A percentile compares a stretch with the other conserved stretches of the same genome.
Conservation (phyloP, 2,797 vertebrate species). For the Lepilemur ruficaudatus region DNA sequence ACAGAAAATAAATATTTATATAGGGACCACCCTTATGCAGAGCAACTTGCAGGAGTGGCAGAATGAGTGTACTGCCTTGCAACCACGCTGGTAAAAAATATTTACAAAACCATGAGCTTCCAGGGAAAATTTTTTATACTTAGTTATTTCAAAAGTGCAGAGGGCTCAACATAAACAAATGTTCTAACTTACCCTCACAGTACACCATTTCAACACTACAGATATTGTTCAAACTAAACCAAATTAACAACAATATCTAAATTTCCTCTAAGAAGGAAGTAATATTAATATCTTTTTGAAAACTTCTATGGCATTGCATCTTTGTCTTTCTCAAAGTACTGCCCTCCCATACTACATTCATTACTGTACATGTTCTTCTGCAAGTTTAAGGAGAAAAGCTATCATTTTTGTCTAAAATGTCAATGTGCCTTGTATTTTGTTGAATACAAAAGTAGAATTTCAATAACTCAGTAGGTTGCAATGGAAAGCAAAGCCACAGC, state of each 20-base stretch:
- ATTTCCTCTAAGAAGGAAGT: background rate
- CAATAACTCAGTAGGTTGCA: background rate
- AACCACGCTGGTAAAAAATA: constrained; percentile 74
- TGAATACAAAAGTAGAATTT: background rate
- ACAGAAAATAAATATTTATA: constrained; percentile 83
- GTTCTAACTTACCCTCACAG: constrained; percentile 49
- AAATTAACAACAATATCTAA: background rate
- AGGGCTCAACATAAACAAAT: constrained; percentile 61
- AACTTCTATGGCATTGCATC: background rate
- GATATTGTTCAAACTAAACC: constrained; percentile 27
- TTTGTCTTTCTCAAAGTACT: background rate
- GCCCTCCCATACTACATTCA: background rate
- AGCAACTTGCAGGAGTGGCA: constrained; percentile 74
- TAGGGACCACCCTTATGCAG: constrained; percentile 75
- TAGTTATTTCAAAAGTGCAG: background rate
- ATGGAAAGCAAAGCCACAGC: background rate
- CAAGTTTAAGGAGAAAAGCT: background rate
- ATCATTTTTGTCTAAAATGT: background rate
- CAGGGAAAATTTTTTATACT: constrained; percentile 53
- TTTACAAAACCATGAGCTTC: constrained; percentile 70
- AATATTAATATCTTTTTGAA: background rate
- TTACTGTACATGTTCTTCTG: background rate
- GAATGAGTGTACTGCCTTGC: constrained; percentile 66
- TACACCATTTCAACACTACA: constrained; percentile 7
- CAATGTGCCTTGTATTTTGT: background rate